These are phyloP conservation scores for Drosophila subsilvestris DNA, from an alignment of 2,888 invertebrate genomes.

Conservation along the genomic window DNA sequence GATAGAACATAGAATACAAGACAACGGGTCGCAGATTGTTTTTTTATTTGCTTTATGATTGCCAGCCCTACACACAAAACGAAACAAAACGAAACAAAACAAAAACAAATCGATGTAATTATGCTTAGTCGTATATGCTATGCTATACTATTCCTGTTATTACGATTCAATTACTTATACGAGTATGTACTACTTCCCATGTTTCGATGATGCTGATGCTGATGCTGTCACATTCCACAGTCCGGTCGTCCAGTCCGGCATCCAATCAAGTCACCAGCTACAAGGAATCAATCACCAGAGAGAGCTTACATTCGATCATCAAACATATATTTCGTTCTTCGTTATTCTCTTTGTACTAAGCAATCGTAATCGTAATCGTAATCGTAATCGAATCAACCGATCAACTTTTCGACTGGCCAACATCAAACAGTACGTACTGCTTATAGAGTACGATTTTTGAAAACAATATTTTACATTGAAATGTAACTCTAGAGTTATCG, in stretches of 20 bases:
- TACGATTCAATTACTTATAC: constrained; percentile 10
- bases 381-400: constrained; percentile 2
- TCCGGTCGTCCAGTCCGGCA: neutral
- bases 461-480: constrained; percentile 61
- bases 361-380: constrained; percentile 9
- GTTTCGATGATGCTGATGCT: constrained; percentile 5
- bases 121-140: constrained; percentile 20
- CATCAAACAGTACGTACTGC: constrained; percentile 14
- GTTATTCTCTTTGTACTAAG: constrained; percentile 17
- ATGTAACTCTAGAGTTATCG: constrained; percentile 72
- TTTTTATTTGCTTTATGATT: constrained; percentile 42
- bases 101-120: constrained; percentile 19
- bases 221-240: constrained; percentile 29
- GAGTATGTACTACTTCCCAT: constrained; percentile 3
- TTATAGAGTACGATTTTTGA: constrained; percentile 29
- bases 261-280: constrained; percentile 17
- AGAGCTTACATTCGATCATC: constrained; percentile 4
- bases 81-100: neutral
- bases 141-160: constrained; percentile 13
- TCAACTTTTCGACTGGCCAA: neutral
- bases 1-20: constrained; percentile 5
- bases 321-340: constrained; percentile 1
- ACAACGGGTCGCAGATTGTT: constrained; percentile 18
- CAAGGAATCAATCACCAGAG: neutral
- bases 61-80: constrained; percentile 15